Base-by-base conservation (phyloP, 2,888 invertebrate species). In the Acrocyrtus sp. region DNA sequence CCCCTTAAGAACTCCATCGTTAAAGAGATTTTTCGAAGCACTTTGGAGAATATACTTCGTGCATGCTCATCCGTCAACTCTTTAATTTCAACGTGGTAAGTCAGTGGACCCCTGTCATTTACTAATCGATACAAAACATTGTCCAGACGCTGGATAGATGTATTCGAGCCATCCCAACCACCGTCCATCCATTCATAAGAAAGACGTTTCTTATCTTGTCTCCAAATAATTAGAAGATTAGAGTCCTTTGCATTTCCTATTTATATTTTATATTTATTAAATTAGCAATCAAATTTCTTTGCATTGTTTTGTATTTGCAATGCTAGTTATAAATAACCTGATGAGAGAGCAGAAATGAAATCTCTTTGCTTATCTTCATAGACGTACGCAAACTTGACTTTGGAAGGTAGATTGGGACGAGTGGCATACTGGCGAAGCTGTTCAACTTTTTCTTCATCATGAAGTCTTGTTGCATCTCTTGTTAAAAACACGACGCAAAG, bases 141-240 rank as follows among this genome's bases (percentile, higher is more conserved):
- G 60, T 92, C 91, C 34, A 95, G 85, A 66, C 90, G 90, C 56
- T 88, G 87, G 80, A 90, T 89, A 4, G 80, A 79, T n/a, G 77
- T 68, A 54, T 79, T 79, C 15, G 76, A 83, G 17, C 83, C 81
- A 57, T 83, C 83, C 86, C 86, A 87, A 43, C 90, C 90, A 62
- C 88, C 88, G 78, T 90, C 88, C 61, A 95, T 85, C 95, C 96
- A 97, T 84, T 96, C 95, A 84, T 95, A 97, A 82, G 94, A 94
- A 12, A 97, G 86, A 80, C 92, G 91, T n/a, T 90, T 89, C 10
- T 91, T 88, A 83, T 96, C 95, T 45, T 92, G 89, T 1, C 96
- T 89, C 96, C 96, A 97, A 60, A 81, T 77, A 22, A 81, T 72
- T 24, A 80, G 75, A n/a, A 81, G 56, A 47, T 78, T 78, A 12